These are phyloP conservation scores for Antheraea pernyi DNA, from an alignment of 1,140 invertebrate species.

Conservation along the genomic window DNA sequence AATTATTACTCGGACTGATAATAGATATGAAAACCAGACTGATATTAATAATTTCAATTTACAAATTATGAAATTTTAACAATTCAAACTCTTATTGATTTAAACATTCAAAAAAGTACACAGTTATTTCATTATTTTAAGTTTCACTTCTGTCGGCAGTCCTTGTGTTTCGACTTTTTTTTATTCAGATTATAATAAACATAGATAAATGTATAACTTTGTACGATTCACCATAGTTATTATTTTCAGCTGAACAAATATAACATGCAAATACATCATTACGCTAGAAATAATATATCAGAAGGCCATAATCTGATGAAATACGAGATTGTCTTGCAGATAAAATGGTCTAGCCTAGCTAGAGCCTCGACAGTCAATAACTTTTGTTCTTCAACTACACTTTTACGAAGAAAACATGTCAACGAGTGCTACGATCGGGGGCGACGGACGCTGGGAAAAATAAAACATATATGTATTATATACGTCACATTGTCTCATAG, in stretches of 20 bases:
- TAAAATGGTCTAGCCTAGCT: slow-evolving; percentile 10
- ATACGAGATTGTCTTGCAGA: neutral
- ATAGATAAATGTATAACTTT: too few relatives aligned
- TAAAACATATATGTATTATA: slow-evolving; percentile 11
- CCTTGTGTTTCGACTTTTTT: too few relatives aligned
- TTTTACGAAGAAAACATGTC: slow-evolving; percentile 24
- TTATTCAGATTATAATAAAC: too few relatives aligned
- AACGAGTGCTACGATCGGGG: slow-evolving; percentile 13
- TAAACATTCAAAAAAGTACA: too few relatives aligned
- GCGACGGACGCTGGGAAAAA: slow-evolving; percentile 20
- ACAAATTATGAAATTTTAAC: too few relatives aligned
- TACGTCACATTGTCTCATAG: slow-evolving; percentile 6
- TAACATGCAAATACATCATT: neutral
- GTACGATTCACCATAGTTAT: neutral
- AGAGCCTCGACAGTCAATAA: slow-evolving; percentile 15
- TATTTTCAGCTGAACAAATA: neutral
- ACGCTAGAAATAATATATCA: neutral
- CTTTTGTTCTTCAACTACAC: slow-evolving; percentile 23
- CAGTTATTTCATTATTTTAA: too few relatives aligned
- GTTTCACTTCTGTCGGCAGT: too few relatives aligned
- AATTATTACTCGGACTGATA: too few relatives aligned
- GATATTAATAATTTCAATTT: too few relatives aligned
- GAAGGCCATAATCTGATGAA: neutral
- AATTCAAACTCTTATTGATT: too few relatives aligned
- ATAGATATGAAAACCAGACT: too few relatives aligned